Percentiles rank a stretch among this genome's conserved stretches.
Conservation (phyloP, 2,797 vertebrate genomes). For the Fratercula arctica region DNA sequence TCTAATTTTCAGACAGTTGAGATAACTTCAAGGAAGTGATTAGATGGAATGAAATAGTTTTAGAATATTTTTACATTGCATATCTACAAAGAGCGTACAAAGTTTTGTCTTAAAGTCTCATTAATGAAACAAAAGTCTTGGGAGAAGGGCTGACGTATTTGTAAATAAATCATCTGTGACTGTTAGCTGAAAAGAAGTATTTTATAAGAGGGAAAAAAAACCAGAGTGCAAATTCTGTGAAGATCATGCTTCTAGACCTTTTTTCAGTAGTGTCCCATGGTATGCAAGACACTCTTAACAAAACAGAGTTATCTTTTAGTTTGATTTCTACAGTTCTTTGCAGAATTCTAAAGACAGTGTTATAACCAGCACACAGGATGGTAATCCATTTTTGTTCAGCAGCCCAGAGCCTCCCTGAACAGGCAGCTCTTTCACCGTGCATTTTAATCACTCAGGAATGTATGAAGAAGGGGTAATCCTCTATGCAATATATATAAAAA, state of each 20-base stretch:
- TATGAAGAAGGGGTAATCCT: background rate
- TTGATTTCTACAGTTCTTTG: background rate
- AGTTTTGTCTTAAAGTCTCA: background rate
- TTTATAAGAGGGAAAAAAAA: background rate
- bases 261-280: background rate
- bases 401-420: background rate
- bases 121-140: background rate
- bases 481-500: background rate
- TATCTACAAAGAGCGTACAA: background rate
- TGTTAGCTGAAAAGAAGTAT: background rate
- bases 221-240: background rate
- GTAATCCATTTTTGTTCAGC: background rate
- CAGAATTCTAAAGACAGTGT: background rate
- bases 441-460: background rate
- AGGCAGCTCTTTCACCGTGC: background rate
- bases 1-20: background rate
- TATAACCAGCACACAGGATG: background rate
- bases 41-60: background rate
- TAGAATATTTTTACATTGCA: background rate
- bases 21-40: background rate
- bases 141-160: background rate
- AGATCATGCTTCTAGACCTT: background rate
- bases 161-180: background rate
- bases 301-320: background rate
- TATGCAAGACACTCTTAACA: background rate